Conservation (phyloP, 2,888 invertebrate genomes). For the Danaus chrysippus region DNA sequence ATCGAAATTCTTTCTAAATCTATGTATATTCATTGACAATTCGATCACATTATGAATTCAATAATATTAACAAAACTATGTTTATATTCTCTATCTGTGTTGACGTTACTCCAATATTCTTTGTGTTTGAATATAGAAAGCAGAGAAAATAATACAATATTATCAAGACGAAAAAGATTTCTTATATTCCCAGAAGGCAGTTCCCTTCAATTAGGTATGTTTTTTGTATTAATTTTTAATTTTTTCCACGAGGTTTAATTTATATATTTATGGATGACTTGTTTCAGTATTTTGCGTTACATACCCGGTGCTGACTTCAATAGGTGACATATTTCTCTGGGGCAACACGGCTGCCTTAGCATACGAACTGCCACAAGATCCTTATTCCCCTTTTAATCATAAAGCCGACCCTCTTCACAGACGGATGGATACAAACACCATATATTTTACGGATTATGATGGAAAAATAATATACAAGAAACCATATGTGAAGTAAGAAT, state of each 20-base stretch:
- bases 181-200: constrained; percentile 80
- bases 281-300: constrained; percentile 81
- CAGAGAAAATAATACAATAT: constrained; percentile 34
- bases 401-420: constrained; percentile 69
- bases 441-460: constrained; percentile 60
- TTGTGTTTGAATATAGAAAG: constrained; percentile 3
- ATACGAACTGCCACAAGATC: constrained; percentile 86
- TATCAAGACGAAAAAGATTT: constrained; percentile 78
- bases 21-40: no score
- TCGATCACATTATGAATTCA: no score
- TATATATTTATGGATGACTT: constrained; percentile 11
- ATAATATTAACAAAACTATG: neutral
- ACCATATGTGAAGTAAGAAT: constrained; percentile 57
- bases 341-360: constrained; percentile 88
- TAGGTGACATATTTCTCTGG: constrained; percentile 81
- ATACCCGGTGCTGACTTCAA: constrained; percentile 70
- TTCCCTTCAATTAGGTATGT: constrained; percentile 77
- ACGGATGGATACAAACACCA: constrained; percentile 56
- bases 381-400: constrained; percentile 68
- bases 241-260: neutral
- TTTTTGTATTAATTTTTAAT: neutral
- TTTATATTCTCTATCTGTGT: neutral
- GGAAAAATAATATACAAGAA: constrained; percentile 57
- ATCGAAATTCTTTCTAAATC: constrained; percentile 18
- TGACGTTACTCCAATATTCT: neutral